These are phyloP conservation scores for Pseudeuparius sepicola DNA, from an alignment of 2,888 invertebrate species.

Conservation along the genomic window DNA sequence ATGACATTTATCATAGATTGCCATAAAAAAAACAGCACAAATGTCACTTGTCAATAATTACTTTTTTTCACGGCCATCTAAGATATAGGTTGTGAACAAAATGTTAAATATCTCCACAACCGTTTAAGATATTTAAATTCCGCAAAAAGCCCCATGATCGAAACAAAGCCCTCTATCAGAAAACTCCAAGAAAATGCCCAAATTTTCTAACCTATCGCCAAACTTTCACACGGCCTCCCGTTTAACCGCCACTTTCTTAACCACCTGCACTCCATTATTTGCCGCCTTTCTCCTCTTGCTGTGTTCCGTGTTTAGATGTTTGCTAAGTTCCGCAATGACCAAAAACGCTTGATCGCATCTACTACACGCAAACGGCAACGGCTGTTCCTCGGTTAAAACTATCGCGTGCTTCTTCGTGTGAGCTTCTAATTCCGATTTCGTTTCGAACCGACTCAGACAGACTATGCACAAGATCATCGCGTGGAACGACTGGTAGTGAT, in stretches of 20 bases:
- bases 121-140: too few relatives aligned
- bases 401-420: slow-evolving; percentile 25
- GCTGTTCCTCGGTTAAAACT: slow-evolving; percentile 26
- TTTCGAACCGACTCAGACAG: slow-evolving; percentile 18
- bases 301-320: slow-evolving; percentile 30
- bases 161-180: too few relatives aligned
- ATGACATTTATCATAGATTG: too few relatives aligned
- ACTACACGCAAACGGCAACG: slow-evolving; percentile 33
- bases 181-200: too few relatives aligned
- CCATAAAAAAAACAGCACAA: too few relatives aligned
- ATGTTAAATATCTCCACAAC: too few relatives aligned
- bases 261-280: slow-evolving; percentile 6
- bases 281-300: slow-evolving; percentile 18
- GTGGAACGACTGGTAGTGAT: slow-evolving; percentile 21
- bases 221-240: too few relatives aligned
- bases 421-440: slow-evolving; percentile 11
- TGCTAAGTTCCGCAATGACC: slow-evolving; percentile 30
- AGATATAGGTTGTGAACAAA: too few relatives aligned
- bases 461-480: slow-evolving; percentile 25
- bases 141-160: too few relatives aligned
- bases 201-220: slow-evolving; percentile 9
- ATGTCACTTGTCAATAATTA: too few relatives aligned
- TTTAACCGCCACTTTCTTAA: slow-evolving; percentile 13
- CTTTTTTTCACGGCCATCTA: too few relatives aligned
- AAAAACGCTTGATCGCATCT: slow-evolving; percentile 33